These are phyloP conservation scores for Agrenia bidenticulata DNA, from an alignment of 2,888 invertebrate genomes.

Conservation along the genomic window DNA sequence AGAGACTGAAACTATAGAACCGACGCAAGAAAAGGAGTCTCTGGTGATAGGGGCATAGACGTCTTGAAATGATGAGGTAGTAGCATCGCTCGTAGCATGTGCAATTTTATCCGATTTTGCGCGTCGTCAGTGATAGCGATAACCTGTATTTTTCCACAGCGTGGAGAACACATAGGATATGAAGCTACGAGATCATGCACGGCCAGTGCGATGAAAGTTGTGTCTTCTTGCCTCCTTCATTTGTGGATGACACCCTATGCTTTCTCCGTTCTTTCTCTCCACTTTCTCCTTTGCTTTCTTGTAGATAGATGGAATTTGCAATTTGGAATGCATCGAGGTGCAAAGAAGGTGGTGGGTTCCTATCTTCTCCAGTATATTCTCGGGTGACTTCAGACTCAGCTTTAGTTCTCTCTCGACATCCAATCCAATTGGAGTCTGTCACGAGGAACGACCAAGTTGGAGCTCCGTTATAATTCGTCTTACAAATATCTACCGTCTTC, in stretches of 20 bases:
- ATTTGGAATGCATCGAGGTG: slow-evolving; percentile 22
- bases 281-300: slow-evolving; percentile 9
- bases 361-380: background rate
- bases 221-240: slow-evolving; percentile 10
- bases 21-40: background rate
- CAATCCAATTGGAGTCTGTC: background rate
- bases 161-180: background rate
- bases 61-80: too few relatives aligned
- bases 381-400: background rate
- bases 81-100: slow-evolving; percentile 16
- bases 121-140: slow-evolving; percentile 23
- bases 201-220: background rate
- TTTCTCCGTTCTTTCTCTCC: background rate
- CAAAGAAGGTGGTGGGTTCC: slow-evolving; percentile 4
- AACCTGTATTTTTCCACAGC: slow-evolving; percentile 6
- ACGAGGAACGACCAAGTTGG: too few relatives aligned
- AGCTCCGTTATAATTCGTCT: too few relatives aligned
- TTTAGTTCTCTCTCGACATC: slow-evolving; percentile 18
- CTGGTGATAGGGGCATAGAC: slow-evolving; percentile 1
- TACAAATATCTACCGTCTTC: too few relatives aligned
- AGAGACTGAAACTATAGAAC: too few relatives aligned
- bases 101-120: slow-evolving; percentile 49
- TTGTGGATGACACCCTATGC: slow-evolving; percentile 3
- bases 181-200: too few relatives aligned
- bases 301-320: slow-evolving; percentile 25